phyloP scores from a whole-genome alignment of 1,140 invertebrate genomes.

The Idris sp. region DNA sequence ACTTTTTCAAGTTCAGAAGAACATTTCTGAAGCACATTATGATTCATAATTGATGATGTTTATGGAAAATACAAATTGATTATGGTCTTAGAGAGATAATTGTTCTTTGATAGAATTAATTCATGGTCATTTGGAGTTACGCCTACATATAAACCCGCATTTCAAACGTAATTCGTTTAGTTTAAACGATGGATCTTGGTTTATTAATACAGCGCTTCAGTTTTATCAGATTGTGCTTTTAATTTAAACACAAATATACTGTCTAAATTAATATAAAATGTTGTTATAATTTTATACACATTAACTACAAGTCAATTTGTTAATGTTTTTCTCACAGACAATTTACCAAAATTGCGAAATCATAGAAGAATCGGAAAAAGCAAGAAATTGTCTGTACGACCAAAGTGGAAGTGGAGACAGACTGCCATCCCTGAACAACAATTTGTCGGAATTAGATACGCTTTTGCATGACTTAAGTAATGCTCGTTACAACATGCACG shows the following conservation, averaged over 20 bases:
- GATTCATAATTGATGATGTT: no score
- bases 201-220: not conserved
- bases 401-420: constrained; percentile 68
- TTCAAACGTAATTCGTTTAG: constrained; percentile 15
- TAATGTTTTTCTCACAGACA: constrained; percentile 75
- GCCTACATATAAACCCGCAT: constrained; percentile 28
- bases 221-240: no score
- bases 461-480: constrained; percentile 94
- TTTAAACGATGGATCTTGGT: constrained; percentile 6
- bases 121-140: constrained; percentile 36
- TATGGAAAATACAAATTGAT: no score
- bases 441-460: constrained; percentile 94
- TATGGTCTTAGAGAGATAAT: constrained; percentile 7
- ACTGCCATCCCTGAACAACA: constrained; percentile 83
- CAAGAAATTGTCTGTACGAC: constrained; percentile 64
- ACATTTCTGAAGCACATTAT: no score
- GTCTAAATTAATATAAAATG: no score
- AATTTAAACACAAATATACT: no score
- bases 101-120: constrained; percentile 37
- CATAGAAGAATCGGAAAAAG: constrained; percentile 77
- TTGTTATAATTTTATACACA: no score
- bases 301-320: no score
- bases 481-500: constrained; percentile 83
- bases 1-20: no score
- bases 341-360: constrained; percentile 84